phyloP scores from a whole-genome alignment of 2,888 invertebrate species.

The Dicyrtoma fusca region DNA sequence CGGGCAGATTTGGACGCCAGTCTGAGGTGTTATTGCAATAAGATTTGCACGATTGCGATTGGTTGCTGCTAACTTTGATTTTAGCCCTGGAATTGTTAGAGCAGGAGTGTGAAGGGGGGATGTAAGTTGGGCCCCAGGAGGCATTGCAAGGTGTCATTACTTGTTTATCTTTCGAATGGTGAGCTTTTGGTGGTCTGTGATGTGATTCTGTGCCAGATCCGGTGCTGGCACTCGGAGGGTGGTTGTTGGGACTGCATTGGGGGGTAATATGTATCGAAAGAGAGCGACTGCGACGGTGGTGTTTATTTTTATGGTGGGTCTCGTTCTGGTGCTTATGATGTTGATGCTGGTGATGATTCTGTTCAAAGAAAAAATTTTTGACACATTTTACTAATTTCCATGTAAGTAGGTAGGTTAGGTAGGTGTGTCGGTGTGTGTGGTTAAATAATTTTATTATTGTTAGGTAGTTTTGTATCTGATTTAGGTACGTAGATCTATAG shows the following conservation, averaged over 20 bases:
- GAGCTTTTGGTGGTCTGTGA: background rate
- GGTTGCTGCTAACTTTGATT: background rate
- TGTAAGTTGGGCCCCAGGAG: constrained; percentile 16
- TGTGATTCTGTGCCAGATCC: background rate
- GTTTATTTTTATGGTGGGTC: background rate
- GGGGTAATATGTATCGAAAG: constrained; percentile 16
- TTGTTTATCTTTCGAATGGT: background rate
- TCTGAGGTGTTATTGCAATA: background rate
- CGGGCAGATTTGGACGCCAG: background rate
- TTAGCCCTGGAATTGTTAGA: background rate
- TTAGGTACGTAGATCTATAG: no score
- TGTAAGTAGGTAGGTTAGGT: no score
- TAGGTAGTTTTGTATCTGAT: no score
- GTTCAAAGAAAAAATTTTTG: no score
- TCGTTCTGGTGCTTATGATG: no score
- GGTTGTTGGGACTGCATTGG: background rate
- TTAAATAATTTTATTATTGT: no score
- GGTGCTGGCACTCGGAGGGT: no score
- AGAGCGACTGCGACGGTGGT: constrained; percentile 10
- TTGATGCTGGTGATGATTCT: no score
- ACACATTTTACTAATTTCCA: no score
- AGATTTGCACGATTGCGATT: background rate
- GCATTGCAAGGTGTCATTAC: background rate
- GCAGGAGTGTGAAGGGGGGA: constrained; percentile 4
- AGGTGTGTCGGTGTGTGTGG: no score